A percentile compares a stretch with the other conserved stretches of the same genome.
phyloP scores from a whole-genome alignment of 2,888 invertebrate genomes.

The Andricus quercusramuli region DNA sequence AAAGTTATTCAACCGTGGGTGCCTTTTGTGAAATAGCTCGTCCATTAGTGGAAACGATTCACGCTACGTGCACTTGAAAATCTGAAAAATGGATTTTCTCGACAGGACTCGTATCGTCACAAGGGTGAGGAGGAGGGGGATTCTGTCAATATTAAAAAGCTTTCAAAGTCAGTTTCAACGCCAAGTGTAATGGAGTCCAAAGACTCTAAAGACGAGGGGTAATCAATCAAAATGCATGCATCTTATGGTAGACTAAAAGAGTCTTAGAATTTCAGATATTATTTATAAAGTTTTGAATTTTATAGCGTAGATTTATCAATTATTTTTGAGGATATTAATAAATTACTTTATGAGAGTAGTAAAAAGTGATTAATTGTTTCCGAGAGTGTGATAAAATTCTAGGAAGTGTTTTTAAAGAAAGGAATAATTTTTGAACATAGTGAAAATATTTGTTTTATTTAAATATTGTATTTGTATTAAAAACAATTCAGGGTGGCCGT shows the following conservation, averaged over 20 bases:
- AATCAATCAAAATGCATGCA: conserved; percentile 5
- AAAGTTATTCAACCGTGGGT: conserved; percentile 10
- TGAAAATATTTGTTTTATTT: too few relatives aligned
- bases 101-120: conserved; percentile 11
- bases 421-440: too few relatives aligned
- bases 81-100: conserved; percentile 35
- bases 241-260: background rate
- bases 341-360: too few relatives aligned
- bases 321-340: too few relatives aligned
- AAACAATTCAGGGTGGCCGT: too few relatives aligned
- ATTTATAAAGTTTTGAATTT: too few relatives aligned
- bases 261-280: too few relatives aligned
- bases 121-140: background rate
- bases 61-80: conserved; percentile 26
- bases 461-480: too few relatives aligned
- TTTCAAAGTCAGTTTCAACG: conserved; percentile 11
- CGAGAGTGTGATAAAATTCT: too few relatives aligned
- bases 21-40: conserved; percentile 34
- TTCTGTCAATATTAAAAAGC: conserved; percentile 23
- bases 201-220: background rate
- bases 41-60: conserved; percentile 33
- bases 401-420: too few relatives aligned
- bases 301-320: too few relatives aligned
- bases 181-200: background rate
- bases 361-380: too few relatives aligned